Percentiles rank a stretch among this genome's conserved stretches.
phyloP scores from a whole-genome alignment of 2,888 invertebrate genomes.

The Ennomos erosarius region DNA sequence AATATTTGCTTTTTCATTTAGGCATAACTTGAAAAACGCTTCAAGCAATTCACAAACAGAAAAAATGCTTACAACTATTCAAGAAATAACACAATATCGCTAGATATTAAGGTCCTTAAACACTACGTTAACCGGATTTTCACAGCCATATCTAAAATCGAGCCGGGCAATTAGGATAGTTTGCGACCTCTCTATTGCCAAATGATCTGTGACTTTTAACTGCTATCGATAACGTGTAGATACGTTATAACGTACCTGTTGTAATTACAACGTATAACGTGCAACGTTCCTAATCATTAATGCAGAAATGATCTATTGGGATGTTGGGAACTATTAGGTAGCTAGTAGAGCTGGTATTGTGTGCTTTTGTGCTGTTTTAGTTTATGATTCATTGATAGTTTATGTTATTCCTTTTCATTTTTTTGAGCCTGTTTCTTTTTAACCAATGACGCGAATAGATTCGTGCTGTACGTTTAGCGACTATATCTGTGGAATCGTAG shows the following conservation, averaged over 20 bases:
- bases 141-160: conserved; percentile 65
- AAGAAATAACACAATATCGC: conserved; percentile 16
- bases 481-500: no score
- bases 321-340: no score
- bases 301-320: conserved; percentile 8
- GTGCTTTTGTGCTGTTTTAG: neutral
- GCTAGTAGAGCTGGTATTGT: conserved; percentile 2
- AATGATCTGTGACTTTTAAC: conserved; percentile 70
- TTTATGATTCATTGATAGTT: neutral
- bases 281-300: conserved; percentile 9
- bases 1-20: no score
- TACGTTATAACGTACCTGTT: no score
- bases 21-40: no score
- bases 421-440: neutral
- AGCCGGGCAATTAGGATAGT: conserved; percentile 73
- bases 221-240: conserved; percentile 31
- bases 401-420: no score
- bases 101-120: conserved; percentile 16
- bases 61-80: no score
- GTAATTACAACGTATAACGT: conserved; percentile 28
- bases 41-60: no score
- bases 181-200: conserved; percentile 69
- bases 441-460: no score
- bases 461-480: no score
- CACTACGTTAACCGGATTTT: conserved; percentile 42